Conservation (phyloP, 2,888 invertebrate genomes). For the Zygogramma bicolorata region DNA sequence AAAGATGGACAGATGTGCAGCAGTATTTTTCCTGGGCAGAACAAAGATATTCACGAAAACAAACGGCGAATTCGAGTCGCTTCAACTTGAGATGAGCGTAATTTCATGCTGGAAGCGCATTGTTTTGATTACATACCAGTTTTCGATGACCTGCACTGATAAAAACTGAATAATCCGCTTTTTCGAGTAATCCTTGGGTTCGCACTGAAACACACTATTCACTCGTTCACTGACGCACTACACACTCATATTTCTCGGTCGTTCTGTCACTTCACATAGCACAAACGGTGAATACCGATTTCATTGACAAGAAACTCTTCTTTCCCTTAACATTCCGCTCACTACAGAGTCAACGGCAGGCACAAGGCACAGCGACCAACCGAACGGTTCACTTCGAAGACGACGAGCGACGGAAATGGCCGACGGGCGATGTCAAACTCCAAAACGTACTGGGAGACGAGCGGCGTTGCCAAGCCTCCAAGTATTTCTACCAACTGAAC, state of each 20-base stretch:
- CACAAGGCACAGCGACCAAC: conserved; percentile 54
- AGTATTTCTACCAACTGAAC: not conserved
- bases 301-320: conserved; percentile 54
- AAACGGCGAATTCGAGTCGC: conserved; percentile 28
- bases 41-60: conserved; percentile 45
- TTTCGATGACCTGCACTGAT: conserved; percentile 35
- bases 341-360: conserved; percentile 53
- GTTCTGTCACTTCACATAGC: conserved; percentile 48
- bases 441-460: conserved; percentile 19
- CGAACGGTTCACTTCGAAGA: conserved; percentile 47
- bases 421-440: conserved; percentile 28
- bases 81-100: not conserved
- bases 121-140: conserved; percentile 40
- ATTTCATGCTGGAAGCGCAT: not conserved
- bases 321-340: conserved; percentile 56
- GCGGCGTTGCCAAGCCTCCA: conserved; percentile 40
- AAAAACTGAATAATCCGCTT: conserved; percentile 40
- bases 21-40: conserved; percentile 39
- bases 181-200: conserved; percentile 35
- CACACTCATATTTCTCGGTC: conserved; percentile 43
- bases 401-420: conserved; percentile 35
- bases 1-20: conserved; percentile 35
- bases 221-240: conserved; percentile 51
- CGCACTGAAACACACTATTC: conserved; percentile 46
- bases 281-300: conserved; percentile 47